Base-by-base conservation (phyloP, 2,888 invertebrate species). In the Pomacea canaliculata region DNA sequence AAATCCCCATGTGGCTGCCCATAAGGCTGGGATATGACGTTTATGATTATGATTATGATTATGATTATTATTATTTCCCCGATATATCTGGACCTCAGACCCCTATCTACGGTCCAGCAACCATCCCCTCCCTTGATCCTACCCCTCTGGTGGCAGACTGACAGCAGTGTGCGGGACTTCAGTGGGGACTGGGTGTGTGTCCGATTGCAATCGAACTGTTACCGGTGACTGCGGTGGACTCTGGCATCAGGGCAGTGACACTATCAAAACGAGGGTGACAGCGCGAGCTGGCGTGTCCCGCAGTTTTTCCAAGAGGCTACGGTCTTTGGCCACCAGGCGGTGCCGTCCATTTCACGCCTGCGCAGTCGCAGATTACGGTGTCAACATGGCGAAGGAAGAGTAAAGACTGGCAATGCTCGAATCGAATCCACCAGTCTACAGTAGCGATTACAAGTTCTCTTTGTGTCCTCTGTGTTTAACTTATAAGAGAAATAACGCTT, bases 321-420 rank as follows among this genome's bases (percentile, higher is more conserved):
- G 68, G 12, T 37, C 68, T 19, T 68, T 68, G 68, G 19, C 68
- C 68, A 37, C 68, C 48, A 68, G 68, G 48, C 68, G 68, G 68
- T 37, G 48, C 27, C 27, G 68, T 68, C 68, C 68, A 68, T 68
- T 68, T 68, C 68, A 68, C 68, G 68, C 68, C 68, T 68, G 68
- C 68, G 68, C 68, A 68, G 68, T 68, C 68, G 37, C 68, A 68
- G 68, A 68, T 68, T 68, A 37, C 68, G 68, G 63, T 27, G 27
- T 27, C 63, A 27, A 46, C 68, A 23, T 46, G 18, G 37, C 12
- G 68, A n/a, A 46, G 46, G 19, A 37, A 19, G 68, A 68, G 68
- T 46, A 27, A 37, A 19, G 68, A 27, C 37, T 13, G 19, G 27
- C 37, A n/a, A n/a, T 46, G 37, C 68, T 27, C 5, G 37, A 68